phyloP scores from a whole-genome alignment of 2,113 vertebrate species.

The Tenebrosternarchus preto region DNA sequence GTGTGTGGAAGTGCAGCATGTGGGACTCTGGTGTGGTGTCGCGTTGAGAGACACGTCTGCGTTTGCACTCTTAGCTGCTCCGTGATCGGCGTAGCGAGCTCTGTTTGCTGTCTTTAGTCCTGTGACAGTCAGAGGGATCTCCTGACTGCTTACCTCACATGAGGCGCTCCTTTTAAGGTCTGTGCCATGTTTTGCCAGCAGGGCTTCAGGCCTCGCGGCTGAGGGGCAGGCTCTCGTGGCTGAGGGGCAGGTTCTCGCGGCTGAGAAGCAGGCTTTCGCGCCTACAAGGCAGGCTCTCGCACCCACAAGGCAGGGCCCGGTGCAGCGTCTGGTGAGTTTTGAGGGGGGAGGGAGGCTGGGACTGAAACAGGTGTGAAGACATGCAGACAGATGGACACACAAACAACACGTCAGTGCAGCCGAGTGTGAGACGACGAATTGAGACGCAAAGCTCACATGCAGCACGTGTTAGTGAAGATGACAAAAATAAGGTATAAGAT shows the following conservation, averaged over 20 bases:
- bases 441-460: too few relatives aligned
- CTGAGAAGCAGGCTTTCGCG: too few relatives aligned
- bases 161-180: conserved; percentile 44
- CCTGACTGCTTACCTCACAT: conserved; percentile 49
- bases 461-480: too few relatives aligned
- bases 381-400: conserved; percentile 5
- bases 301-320: too few relatives aligned
- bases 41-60: not conserved
- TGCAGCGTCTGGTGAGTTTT: too few relatives aligned
- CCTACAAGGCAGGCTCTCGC: too few relatives aligned
- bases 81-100: conserved; percentile 30
- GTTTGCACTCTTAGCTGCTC: conserved; percentile 11
- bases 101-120: conserved; percentile 54
- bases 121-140: conserved; percentile 49
- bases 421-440: too few relatives aligned
- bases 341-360: not conserved
- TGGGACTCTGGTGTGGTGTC: conserved; percentile 6
- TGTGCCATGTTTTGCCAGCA: conserved; percentile 3
- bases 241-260: too few relatives aligned
- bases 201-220: conserved; percentile 25
- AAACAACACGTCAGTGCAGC: not conserved
- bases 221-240: not conserved
- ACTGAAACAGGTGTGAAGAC: too few relatives aligned
- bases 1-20: not conserved
- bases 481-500: too few relatives aligned